Conservation (phyloP, 2,888 invertebrate genomes). For the Rotaria socialis region DNA sequence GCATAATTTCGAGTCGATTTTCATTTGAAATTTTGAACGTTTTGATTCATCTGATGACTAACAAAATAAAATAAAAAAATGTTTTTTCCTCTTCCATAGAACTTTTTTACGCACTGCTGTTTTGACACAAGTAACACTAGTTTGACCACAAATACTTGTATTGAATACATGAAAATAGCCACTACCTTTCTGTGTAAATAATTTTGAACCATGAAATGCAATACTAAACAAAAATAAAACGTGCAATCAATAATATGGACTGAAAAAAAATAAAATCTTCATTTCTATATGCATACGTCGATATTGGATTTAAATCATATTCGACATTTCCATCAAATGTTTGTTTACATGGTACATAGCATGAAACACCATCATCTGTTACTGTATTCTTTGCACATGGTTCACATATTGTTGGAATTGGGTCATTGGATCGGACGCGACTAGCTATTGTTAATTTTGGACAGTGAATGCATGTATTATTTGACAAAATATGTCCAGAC, state of each 20-base stretch:
- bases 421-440: background rate
- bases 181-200: conserved; percentile 12
- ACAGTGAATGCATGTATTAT: conserved; percentile 13
- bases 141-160: background rate
- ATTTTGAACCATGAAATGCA: conserved; percentile 22
- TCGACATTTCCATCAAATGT: background rate
- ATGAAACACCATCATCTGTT: background rate
- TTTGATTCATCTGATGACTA: background rate
- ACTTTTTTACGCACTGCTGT: background rate
- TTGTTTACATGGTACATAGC: conserved; percentile 5
- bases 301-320: conserved; percentile 14
- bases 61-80: background rate
- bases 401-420: background rate
- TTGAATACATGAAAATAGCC: conserved; percentile 34
- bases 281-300: background rate
- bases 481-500: background rate
- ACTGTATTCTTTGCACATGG: conserved; percentile 1
- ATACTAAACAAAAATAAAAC: background rate
- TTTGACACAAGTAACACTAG: background rate
- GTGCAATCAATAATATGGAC: too few relatives aligned
- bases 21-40: background rate
- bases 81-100: background rate
- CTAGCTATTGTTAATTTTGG: background rate
- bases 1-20: background rate
- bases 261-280: background rate